Evolutionary conservation across 1,140 invertebrate genomes (phyloP).

Genomic region (Cotesia glomerata): DNA sequence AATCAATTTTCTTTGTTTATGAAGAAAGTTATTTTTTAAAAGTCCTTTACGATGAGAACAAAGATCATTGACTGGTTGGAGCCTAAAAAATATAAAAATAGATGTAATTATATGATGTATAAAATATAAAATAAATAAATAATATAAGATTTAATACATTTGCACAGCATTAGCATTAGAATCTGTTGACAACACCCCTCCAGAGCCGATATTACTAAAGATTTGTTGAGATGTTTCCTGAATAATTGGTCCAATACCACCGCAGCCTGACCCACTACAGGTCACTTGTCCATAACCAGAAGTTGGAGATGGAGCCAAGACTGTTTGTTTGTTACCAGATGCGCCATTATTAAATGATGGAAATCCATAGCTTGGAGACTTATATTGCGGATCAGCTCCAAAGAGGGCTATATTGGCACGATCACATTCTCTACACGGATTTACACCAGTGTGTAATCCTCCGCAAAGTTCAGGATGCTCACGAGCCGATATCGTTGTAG

Average conservation of each 20-base stretch:
- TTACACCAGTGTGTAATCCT: background rate
- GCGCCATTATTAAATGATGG: background rate
- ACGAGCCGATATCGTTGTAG: background rate
- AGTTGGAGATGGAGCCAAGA: no score
- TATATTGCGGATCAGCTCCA: background rate
- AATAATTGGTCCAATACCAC: background rate
- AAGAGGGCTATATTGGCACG: background rate
- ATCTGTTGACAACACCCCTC: background rate
- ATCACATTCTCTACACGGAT: background rate
- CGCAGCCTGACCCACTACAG: no score
- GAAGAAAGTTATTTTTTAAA: background rate
- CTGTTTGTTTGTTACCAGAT: no score
- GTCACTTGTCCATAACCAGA: no score
- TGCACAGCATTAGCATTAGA: background rate
- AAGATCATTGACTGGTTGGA: constrained; percentile 4
- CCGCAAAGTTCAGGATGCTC: background rate
- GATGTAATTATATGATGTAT: background rate
- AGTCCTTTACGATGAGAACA: background rate
- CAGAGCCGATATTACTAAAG: background rate
- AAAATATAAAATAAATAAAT: background rate
- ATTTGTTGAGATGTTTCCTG: background rate
- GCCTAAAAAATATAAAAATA: background rate
- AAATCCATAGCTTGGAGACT: background rate
- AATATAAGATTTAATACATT: background rate
- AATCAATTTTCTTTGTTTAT: background rate